phyloP scores from a whole-genome alignment of 2,888 invertebrate species.

The Ypsolopha scabrella region DNA sequence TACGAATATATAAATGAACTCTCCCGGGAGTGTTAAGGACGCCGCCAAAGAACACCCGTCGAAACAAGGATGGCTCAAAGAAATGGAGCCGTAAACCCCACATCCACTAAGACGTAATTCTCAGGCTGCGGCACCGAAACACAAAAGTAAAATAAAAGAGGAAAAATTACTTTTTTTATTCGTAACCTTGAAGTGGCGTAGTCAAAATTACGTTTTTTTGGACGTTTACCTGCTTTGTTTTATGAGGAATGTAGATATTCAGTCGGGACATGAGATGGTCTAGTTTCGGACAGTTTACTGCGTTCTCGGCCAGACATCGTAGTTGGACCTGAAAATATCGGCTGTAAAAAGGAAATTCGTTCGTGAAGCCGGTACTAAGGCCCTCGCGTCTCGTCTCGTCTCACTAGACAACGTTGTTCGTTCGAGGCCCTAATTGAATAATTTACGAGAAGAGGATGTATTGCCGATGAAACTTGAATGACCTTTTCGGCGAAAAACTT shows the following conservation, averaged over 20 bases:
- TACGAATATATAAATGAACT: slow-evolving; percentile 68
- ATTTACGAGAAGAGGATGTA: slow-evolving; percentile 15
- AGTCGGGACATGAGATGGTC: no score
- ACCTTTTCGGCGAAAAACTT: slow-evolving; percentile 11
- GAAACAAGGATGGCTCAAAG: slow-evolving; percentile 61
- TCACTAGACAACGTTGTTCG: slow-evolving; percentile 7
- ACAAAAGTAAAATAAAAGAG: slow-evolving; percentile 3
- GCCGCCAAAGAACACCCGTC: slow-evolving; percentile 62
- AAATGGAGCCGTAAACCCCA: slow-evolving; percentile 62
- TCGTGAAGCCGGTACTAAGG: not conserved
- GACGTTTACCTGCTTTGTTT: not conserved
- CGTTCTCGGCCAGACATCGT: not conserved
- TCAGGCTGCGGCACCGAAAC: slow-evolving; percentile 15
- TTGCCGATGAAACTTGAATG: slow-evolving; percentile 15
- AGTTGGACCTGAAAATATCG: not conserved
- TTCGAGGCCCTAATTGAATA: slow-evolving; percentile 14
- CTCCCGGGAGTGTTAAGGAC: slow-evolving; percentile 67
- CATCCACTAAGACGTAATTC: slow-evolving; percentile 57
- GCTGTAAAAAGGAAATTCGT: not conserved
- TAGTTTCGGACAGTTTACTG: not conserved
- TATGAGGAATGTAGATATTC: not conserved
- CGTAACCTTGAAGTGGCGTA: not conserved
- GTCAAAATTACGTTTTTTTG: slow-evolving; percentile 1
- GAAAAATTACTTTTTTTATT: not conserved
- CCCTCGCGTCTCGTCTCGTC: slow-evolving; percentile 1